Base-by-base conservation (phyloP, 1,140 invertebrate genomes). In the Meloidogyne floridensis region DNA sequence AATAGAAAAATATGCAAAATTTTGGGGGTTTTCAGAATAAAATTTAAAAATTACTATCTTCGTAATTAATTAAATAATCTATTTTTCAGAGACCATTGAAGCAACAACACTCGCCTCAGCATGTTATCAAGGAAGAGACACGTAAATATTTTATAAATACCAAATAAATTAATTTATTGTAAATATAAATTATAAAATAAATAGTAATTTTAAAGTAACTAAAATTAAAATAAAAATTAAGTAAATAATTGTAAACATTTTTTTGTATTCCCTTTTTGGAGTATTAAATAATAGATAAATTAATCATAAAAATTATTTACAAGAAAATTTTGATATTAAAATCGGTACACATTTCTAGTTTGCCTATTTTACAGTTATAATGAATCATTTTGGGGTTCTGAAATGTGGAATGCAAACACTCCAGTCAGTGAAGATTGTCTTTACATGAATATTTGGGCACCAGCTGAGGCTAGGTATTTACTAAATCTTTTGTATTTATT, bases 361-460 rank as follows among this genome's bases (percentile, higher is more conserved):
- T 32, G 1, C 32, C 43, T 7, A 76, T 72, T 56, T 78, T 82
- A 81, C 72, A 84, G 76, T 3, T 89, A 89, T 76, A 88, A 90
- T 80, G 81, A 89, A 20, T 78, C 84, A 20, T 91, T 91, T 81
- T 86, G 85, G 87, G 91, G 91, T 10, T 83, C 85, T 43, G 85
- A 90, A 81, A 91, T 91, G 90, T 91, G 90, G 90, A 91, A 91
- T 83, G 85, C 89, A 15, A 88, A 90, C 56, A 89, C 87, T 11
- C 84, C 83, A 7, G 85, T 87, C 51, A 81, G 81, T 51, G 88
- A 90, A 80, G 88, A 90, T 75, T 90, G 88, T 77, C 85, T 90
- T 13, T 90, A 90, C 75, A 82, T 90, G 86, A 90, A 90, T 73
- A 90, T 90, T 51, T 90, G 89, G 89, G 82, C 87, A 11, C 88